Base-by-base conservation (phyloP, 2,797 vertebrate species). In the Phyllotis vaccarum region DNA sequence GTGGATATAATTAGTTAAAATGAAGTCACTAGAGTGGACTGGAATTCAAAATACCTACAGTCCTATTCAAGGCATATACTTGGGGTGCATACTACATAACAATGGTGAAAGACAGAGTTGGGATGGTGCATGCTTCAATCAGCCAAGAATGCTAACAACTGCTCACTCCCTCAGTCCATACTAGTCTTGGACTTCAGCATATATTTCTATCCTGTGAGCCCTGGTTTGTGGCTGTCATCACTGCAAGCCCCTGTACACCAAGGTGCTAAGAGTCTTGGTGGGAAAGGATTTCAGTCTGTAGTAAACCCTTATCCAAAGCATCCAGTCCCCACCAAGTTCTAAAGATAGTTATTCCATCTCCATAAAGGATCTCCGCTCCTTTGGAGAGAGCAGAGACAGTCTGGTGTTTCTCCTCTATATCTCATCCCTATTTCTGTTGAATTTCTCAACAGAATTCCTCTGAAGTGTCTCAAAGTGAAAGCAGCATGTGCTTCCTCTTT, bases 401-500 rank as follows among this genome's bases (percentile, higher is more conserved):
- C 6, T 92, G 43, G 31, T 9, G 52, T 75, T 66, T 72, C 17
- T 14, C 72, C 52, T 46, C 19, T 0, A 40, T 60, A 49, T 58
- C 74, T 31, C 54, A 40, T 31, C 3, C 5, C 31, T 52, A 3
- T 43, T 68, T 90, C n/a, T n/a, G n/a, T n/a, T n/a, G n/a, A n/a
- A 19, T 46, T 58, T 83, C 76, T 54, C 46, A 79, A 49, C 43
- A 89, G 79, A 86, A 72, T 72, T 93, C 54, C 90, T 78, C 43
- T 52, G 19, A 31, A 82, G 40, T 27, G 14, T 40, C 82, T 75
- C 64, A 37, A 43, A 94, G 17, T 34, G 86, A 79, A 49, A 81
- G 2, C 40, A 81, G 22, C 27, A 0, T 22, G 19, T 1, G 5
- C 58, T 34, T 89, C 70, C 72, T 60, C 85, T 90, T 81, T 83